These are phyloP conservation scores for Autographa pulchrina DNA, from an alignment of 2,888 invertebrate genomes.

Conservation along the genomic window DNA sequence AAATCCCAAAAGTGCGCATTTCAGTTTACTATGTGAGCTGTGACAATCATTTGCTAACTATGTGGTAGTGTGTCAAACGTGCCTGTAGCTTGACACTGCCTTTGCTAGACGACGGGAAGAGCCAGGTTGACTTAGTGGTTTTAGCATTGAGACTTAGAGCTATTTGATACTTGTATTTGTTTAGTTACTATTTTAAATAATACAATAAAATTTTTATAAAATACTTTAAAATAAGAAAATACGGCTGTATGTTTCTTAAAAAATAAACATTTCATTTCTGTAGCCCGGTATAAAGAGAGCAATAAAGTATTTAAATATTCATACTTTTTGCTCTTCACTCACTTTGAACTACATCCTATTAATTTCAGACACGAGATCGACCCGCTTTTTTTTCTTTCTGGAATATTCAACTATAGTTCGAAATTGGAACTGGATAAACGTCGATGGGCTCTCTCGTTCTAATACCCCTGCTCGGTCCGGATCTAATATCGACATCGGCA, in stretches of 20 bases:
- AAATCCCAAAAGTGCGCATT: constrained; percentile 16
- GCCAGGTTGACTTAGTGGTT: not conserved
- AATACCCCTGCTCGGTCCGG: not conserved
- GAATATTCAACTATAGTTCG: constrained; percentile 1
- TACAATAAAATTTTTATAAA: too few relatives aligned
- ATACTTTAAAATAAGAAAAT: too few relatives aligned
- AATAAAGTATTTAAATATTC: too few relatives aligned
- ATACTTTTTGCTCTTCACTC: not conserved
- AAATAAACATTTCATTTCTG: too few relatives aligned
- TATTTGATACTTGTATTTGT: not conserved
- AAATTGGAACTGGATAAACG: constrained; percentile 18
- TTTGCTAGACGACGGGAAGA: not conserved
- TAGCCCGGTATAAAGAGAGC: too few relatives aligned
- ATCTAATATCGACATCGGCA: not conserved
- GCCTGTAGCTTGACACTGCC: not conserved
- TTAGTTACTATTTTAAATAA: too few relatives aligned
- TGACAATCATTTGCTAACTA: not conserved
- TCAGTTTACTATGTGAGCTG: constrained; percentile 12
- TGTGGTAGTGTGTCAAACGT: not conserved
- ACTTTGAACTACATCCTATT: not conserved
- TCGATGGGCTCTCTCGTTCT: constrained; percentile 2
- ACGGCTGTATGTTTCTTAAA: too few relatives aligned
- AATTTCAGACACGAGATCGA: not conserved
- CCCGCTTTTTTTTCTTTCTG: constrained; percentile 6
- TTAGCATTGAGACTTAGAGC: not conserved